A percentile compares a stretch with the other conserved stretches of the same genome.
phyloP scores from a whole-genome alignment of 2,113 vertebrate species.

The Choloepus hoffmanni region DNA sequence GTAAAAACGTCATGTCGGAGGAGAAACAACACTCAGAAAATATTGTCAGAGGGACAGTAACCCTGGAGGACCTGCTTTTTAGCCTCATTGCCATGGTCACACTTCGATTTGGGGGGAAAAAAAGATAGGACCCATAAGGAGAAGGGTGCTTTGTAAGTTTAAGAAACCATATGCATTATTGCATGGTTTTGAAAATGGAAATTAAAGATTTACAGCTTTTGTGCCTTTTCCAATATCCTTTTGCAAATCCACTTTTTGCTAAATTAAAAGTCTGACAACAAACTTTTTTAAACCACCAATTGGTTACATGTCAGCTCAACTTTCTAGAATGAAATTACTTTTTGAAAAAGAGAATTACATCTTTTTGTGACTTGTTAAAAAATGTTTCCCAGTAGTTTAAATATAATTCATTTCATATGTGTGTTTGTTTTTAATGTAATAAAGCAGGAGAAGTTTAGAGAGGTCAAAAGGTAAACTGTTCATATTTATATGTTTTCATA shows the following conservation, averaged over 20 bases:
- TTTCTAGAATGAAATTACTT: conserved; percentile 59
- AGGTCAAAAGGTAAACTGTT: conserved; percentile 52
- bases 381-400: conserved; percentile 10
- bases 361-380: background rate
- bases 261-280: conserved; percentile 71
- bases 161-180: conserved; percentile 67
- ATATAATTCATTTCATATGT: conserved; percentile 63
- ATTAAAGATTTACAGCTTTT: conserved; percentile 56
- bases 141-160: conserved; percentile 15
- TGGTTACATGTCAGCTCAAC: background rate
- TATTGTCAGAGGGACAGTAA: background rate
- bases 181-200: conserved; percentile 66
- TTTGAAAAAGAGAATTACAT: conserved; percentile 53
- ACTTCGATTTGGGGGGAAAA: conserved; percentile 21
- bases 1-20: background rate
- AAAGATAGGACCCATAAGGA: conserved; percentile 50
- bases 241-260: conserved; percentile 54
- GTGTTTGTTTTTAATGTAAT: conserved; percentile 67
- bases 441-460: conserved; percentile 17
- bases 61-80: background rate
- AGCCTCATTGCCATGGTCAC: conserved; percentile 19
- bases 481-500: conserved; percentile 53
- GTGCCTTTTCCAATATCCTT: conserved; percentile 52
- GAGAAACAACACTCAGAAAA: background rate
- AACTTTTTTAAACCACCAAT: background rate